Evolutionary conservation across 2,888 invertebrate genomes (phyloP).

Genomic region (Diarsia rubi): DNA sequence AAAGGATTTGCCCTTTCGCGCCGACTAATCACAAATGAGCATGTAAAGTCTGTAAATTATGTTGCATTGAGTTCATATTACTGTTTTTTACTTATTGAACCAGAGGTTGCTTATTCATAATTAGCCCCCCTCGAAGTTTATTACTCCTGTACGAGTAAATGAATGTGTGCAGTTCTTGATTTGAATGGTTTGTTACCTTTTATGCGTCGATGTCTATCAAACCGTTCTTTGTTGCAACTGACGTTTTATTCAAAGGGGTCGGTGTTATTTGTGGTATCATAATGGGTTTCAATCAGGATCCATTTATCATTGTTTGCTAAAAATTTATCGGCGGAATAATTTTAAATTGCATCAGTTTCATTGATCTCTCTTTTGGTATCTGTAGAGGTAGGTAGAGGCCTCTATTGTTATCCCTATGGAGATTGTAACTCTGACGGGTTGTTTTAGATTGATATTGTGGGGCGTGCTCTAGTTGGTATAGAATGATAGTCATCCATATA

Average conservation of each 20-base stretch:
- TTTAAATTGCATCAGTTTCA: constrained; percentile 53
- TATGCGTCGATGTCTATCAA: constrained; percentile 73
- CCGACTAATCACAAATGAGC: constrained; percentile 91
- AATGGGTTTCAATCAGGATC: constrained; percentile 67
- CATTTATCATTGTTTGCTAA: constrained; percentile 67
- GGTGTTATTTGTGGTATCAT: constrained; percentile 66
- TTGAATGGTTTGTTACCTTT: constrained; percentile 75
- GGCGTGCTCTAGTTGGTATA: constrained; percentile 65
- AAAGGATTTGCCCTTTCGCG: constrained; percentile 91
- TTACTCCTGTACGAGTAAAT: constrained; percentile 88
- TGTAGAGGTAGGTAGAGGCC: no score
- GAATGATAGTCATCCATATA: constrained; percentile 73
- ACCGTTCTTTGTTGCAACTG: constrained; percentile 67
- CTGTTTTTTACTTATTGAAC: constrained; percentile 84
- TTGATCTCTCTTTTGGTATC: constrained; percentile 19
- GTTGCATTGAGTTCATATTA: constrained; percentile 89
- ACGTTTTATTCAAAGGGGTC: constrained; percentile 68
- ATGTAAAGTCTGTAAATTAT: constrained; percentile 91
- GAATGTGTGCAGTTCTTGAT: constrained; percentile 81
- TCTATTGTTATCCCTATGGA: neutral
- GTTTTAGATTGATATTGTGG: constrained; percentile 26
- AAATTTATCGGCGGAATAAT: constrained; percentile 59
- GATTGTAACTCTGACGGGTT: neutral
- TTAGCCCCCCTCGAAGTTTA: constrained; percentile 89
- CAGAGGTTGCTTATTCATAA: constrained; percentile 89